phyloP scores from a whole-genome alignment of 2,113 vertebrate species.

The Syngnathus floridae region DNA sequence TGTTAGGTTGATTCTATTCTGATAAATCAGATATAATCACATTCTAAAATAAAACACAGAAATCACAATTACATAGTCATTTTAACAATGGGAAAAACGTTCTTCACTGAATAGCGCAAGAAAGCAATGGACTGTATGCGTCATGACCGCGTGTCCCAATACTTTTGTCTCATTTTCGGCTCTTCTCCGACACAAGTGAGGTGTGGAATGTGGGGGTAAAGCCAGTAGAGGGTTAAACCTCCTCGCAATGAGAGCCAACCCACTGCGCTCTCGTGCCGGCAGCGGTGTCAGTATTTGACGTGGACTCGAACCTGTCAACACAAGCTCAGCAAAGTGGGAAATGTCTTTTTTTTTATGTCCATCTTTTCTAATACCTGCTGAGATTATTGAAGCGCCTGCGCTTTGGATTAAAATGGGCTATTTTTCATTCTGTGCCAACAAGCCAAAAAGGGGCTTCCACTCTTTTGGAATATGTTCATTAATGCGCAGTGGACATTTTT shows the following conservation, averaged over 20 bases:
- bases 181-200: neutral
- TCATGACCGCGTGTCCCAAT: neutral
- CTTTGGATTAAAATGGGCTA: slow-evolving; percentile 41
- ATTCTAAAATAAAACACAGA: too few species aligned
- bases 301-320: slow-evolving; percentile 70
- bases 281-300: slow-evolving; percentile 50
- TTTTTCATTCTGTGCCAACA: slow-evolving; percentile 20
- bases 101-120: too few species aligned
- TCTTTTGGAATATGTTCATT: slow-evolving; percentile 49
- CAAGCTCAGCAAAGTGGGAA: slow-evolving; percentile 22
- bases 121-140: too few species aligned
- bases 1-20: too few species aligned
- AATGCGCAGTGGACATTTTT: slow-evolving; percentile 41
- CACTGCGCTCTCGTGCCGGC: slow-evolving; percentile 38
- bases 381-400: slow-evolving; percentile 6
- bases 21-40: too few species aligned
- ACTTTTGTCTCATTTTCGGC: neutral
- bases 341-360: neutral
- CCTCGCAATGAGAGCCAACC: slow-evolving; percentile 39
- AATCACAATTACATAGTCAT: too few species aligned
- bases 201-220: slow-evolving; percentile 7
- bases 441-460: slow-evolving; percentile 36
- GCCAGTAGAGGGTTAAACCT: slow-evolving; percentile 46
- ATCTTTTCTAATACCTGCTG: slow-evolving; percentile 1
- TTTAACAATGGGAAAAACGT: too few species aligned